phyloP scores from a whole-genome alignment of 2,797 vertebrate genomes.

The Pterois miles region DNA sequence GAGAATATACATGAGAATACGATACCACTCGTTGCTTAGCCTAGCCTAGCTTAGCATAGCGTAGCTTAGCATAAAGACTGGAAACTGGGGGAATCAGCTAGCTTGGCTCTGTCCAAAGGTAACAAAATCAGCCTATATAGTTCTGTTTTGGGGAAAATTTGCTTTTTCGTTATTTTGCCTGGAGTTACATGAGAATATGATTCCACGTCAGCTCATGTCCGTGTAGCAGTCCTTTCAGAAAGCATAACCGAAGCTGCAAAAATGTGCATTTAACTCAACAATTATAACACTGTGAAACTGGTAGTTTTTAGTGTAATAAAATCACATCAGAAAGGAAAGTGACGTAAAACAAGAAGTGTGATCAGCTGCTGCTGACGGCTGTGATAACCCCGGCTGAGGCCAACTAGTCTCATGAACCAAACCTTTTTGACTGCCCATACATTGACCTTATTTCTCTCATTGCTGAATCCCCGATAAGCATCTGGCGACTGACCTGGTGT shows the following conservation, averaged over 20 bases:
- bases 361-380: not conserved
- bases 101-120: no score
- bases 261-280: not conserved
- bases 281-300: not conserved
- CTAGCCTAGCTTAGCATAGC: no score
- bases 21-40: no score
- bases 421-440: not conserved
- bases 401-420: not conserved
- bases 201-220: no score
- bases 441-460: not conserved
- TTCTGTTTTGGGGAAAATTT: no score
- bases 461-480: not conserved
- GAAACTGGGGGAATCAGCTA: no score
- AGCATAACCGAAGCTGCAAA: not conserved
- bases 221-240: no score
- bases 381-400: not conserved
- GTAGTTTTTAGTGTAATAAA: not conserved
- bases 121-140: no score
- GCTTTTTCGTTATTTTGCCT: no score
- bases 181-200: no score
- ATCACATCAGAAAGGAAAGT: not conserved
- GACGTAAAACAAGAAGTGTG: not conserved
- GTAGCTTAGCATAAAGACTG: no score
- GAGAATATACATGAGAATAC: no score
- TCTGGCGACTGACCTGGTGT: not conserved